Evolutionary conservation across 2,888 invertebrate species (phyloP), one percentile per base, ranked within the genome.

Genomic region (Anarsia innoxiella): DNA sequence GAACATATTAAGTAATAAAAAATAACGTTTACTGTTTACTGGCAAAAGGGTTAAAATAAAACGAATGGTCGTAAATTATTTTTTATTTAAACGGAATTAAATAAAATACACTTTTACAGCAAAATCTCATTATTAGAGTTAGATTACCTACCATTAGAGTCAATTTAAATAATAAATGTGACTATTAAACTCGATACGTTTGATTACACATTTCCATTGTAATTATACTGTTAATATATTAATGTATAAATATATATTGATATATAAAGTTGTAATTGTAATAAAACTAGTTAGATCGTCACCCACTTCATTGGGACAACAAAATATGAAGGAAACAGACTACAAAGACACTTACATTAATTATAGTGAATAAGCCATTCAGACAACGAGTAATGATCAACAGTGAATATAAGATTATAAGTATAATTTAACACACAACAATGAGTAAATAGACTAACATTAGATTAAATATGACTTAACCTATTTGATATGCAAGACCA

Each of bases 31-130:
- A n/a, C n/a, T n/a, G n/a, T n/a, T n/a, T n/a, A n/a, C n/a, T n/a
- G n/a, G n/a, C n/a, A n/a, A n/a, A n/a, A n/a, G n/a, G n/a, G n/a
- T n/a, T n/a, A 9, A 41, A 63, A 59, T 62, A 52, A 65, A 68
- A 76, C 51, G 3, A 51, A 48, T 40, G 42, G 35, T 45, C 37
- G 53, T 51, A 64, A 67, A 64, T 70, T 69, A 62, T 59, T 56
- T 70, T 78, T 77, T 78, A 74, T 72, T 80, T 70, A 66, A 77
- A 78, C 71, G 62, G 71, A 77, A 76, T 66, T 69, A 69, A 67
- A 74, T 75, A 77, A 73, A 74, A 73, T 80, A 80, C 77, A 78
- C 66, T 53, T 75, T 77, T 80, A 79, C 79, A 78, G 63, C 69
- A 66, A 71, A 68, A 62, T 66, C 63, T 70, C 58, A 71, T 64